Base-by-base conservation (phyloP, 2,113 vertebrate genomes). In the Xyliphius kryptos region DNA sequence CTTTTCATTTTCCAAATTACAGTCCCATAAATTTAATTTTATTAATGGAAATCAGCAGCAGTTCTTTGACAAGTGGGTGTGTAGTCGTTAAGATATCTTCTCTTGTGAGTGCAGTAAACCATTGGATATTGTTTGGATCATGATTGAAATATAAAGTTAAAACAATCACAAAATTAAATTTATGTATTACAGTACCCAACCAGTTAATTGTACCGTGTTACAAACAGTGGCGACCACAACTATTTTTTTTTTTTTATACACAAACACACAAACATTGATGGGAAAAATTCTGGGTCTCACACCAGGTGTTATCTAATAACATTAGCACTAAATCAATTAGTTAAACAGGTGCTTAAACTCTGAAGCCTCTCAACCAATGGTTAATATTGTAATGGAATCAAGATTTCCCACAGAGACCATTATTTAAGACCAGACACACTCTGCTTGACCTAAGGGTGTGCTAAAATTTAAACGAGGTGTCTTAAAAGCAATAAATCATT, bases 311-410 rank as follows among this genome's bases (percentile, higher is more conserved):
- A 65, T 49, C 44, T 50, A 43, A 40, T 14, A 6, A 9, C 44
- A 56, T 56, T 65, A 37, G 32, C 43, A 56, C 53, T 16, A 22
- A 57, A 1, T 9, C 41, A 40, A 66, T 66, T 51, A 66, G 26
- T 14, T 2, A 52, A 58, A 38, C n/a, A 14, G 48, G 47, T 8
- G 55, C 47, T 66, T 13, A 67, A 26, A 66, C 20, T 47, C 32
- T 9, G 16, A 53, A 53, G 14, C 52, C 48, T 10, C 36, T 5
- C 46, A 56, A 15, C 55, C 47, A 19, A 36, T 43, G 47, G 47
- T 58, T 58, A 66, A 66, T 66, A 66, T 66, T 58, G 41, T 66
- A 58, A 66, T 66, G 64, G 55, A 51, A 36, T 15, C 38, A 6
- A 5, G 26, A 10, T n/a, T 8, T 64, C 55, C 64, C 64, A 32